phyloP scores from a whole-genome alignment of 2,888 invertebrate species.

The Aplocera efformata region DNA sequence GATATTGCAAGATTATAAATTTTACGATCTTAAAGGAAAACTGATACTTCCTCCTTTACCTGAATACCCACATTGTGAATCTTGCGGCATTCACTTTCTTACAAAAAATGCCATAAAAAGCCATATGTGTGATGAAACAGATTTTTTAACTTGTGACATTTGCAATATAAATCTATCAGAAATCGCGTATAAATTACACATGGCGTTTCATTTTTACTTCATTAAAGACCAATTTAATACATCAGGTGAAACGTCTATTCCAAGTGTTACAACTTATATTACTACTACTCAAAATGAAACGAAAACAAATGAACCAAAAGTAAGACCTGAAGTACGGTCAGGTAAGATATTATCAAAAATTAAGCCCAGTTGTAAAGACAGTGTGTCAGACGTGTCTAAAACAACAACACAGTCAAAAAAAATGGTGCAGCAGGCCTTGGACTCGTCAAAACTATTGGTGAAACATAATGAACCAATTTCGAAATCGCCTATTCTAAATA shows the following conservation, averaged over 20 bases:
- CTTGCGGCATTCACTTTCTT: conserved; percentile 50
- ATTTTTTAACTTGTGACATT: conserved; percentile 43
- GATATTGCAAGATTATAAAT: conserved; percentile 48
- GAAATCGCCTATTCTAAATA: too few species aligned
- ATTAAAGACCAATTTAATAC: conserved; percentile 4
- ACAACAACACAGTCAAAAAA: too few species aligned
- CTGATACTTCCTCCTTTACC: conserved; percentile 52
- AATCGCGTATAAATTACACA: conserved; percentile 50
- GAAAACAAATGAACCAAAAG: not conserved
- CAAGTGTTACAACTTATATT: not conserved
- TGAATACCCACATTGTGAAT: conserved; percentile 48
- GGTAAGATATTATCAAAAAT: too few species aligned
- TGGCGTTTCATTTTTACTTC: conserved; percentile 53
- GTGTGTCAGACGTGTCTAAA: too few species aligned
- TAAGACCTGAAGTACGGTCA: too few species aligned
- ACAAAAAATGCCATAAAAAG: conserved; percentile 34
- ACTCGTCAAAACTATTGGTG: too few species aligned
- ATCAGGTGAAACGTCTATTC: not conserved
- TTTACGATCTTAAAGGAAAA: conserved; percentile 48
- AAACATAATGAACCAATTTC: too few species aligned
- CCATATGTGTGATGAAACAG: conserved; percentile 45
- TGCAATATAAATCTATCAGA: conserved; percentile 51
- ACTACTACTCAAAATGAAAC: not conserved
- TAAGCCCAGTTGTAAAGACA: too few species aligned
- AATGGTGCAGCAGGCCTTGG: too few species aligned